Evolutionary conservation across 2,113 vertebrate species (phyloP), one percentile per base, ranked within the genome.

Genomic region (Tylochromis polylepis): DNA sequence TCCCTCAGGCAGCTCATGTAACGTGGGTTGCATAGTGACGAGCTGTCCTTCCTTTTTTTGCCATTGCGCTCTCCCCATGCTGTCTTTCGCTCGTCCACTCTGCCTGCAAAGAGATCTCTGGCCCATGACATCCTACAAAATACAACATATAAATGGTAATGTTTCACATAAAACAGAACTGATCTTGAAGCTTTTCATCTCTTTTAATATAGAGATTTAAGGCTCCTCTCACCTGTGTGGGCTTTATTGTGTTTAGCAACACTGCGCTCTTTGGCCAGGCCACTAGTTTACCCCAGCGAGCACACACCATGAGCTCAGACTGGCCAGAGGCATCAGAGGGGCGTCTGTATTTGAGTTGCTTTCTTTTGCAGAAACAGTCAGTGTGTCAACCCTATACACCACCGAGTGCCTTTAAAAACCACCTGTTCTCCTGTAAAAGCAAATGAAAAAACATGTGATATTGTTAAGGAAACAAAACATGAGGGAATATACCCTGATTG

Each of bases 1-100:
- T 98, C 97, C 92, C 96, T 97, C 88, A 99, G 96, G 95, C 98
- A 99, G 96, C 98, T 99, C 97, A 99, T 97, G 91, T 98, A 98
- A 91, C 97, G 97, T 11, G 97, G 97, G 8, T 96, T 94, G 34
- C 98, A 99, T 87, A 98, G 96, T 14, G 97, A 95, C 1, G 96
- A 95, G 87, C 93, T 92, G 80, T 97, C 96, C 20, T 96, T 97
- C 67, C 97, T 97, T 57, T 96, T 98, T 93, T 98, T 98, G 88
- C 98, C 98, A 79, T 98, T 98, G 94, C 97, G 97, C 75, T 99
- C 98, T 38, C 97, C 98, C 98, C 98, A 99, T 89, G 98, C 97
- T 6, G 97, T 98, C 94, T 98, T 99, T 90, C 97, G 96, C 75
- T 99, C 97, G 34, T 99, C 98, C 95, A 98, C 97, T 91, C 97